phyloP scores from a whole-genome alignment of 2,113 vertebrate genomes.

The Hippocampus guttulatus region DNA sequence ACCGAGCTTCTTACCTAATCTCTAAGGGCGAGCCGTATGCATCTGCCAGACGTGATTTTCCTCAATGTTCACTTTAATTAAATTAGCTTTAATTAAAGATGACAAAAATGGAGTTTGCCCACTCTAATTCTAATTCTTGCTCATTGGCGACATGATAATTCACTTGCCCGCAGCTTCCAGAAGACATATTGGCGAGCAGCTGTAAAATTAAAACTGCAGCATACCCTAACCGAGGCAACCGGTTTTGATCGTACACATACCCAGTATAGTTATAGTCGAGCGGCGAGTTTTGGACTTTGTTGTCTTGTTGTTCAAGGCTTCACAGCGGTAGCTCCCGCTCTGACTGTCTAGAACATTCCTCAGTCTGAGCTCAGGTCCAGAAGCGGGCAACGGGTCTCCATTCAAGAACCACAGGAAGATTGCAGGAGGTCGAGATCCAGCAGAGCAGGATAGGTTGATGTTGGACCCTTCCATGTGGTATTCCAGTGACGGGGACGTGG shows the following conservation, averaged over 20 bases:
- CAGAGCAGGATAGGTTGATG: conserved; percentile 47
- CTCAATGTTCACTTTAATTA: too few relatives aligned
- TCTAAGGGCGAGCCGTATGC: too few relatives aligned
- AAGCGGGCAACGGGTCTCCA: conserved; percentile 17
- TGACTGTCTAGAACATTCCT: conserved; percentile 37
- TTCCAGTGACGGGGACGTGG: conserved; percentile 5
- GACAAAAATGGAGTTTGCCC: too few relatives aligned
- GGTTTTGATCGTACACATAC: conserved; percentile 24
- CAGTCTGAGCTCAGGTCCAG: conserved; percentile 41
- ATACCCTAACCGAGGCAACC: too few relatives aligned
- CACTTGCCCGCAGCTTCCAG: too few relatives aligned
- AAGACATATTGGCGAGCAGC: too few relatives aligned
- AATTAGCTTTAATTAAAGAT: too few relatives aligned
- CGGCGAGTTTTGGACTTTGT: conserved; percentile 7
- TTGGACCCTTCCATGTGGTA: conserved; percentile 32
- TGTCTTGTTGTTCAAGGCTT: conserved; percentile 52
- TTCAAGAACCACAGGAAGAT: conserved; percentile 46
- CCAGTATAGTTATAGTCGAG: conserved; percentile 19
- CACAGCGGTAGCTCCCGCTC: conserved; percentile 57
- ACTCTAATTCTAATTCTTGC: too few relatives aligned
- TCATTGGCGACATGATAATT: too few relatives aligned
- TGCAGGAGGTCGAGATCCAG: conserved; percentile 18
- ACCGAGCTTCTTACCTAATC: too few relatives aligned
- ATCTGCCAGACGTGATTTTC: too few relatives aligned
- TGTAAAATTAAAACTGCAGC: too few relatives aligned